Conservation (phyloP, 2,888 invertebrate genomes). For the Metopia argyrocephala region DNA sequence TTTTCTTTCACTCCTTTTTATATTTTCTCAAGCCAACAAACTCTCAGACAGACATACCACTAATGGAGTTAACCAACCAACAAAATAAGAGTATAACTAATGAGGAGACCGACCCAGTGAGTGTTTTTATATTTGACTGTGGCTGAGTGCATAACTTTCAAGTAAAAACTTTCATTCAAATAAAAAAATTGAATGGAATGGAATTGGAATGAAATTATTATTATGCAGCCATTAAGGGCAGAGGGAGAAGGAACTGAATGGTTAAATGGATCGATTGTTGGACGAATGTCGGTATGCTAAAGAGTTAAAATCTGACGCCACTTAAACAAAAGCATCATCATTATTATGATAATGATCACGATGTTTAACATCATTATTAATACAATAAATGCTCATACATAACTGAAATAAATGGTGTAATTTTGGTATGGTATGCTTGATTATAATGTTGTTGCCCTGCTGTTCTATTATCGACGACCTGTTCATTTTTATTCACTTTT, state of each 20-base stretch:
- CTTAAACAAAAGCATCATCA: conserved; percentile 47
- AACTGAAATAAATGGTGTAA: conserved; percentile 43
- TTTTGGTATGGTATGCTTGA: conserved; percentile 32
- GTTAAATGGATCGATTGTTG: conserved; percentile 2
- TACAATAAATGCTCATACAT: conserved; percentile 6
- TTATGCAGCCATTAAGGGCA: background rate
- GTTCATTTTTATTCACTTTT: conserved; percentile 2
- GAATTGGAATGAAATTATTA: conserved; percentile 40
- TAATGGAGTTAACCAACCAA: conserved; percentile 44
- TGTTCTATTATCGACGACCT: no score
- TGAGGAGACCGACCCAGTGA: conserved; percentile 22
- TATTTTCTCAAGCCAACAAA: background rate
- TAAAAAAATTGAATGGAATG: conserved; percentile 5
- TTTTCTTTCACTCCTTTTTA: background rate
- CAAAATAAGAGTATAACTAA: conserved; percentile 43
- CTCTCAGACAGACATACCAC: background rate
- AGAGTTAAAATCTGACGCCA: conserved; percentile 64
- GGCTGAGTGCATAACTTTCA: background rate
- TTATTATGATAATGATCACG: background rate
- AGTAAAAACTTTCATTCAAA: conserved; percentile 50
- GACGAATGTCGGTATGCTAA: conserved; percentile 54
- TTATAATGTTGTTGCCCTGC: conserved; percentile 41
- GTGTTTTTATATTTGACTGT: background rate
- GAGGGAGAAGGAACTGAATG: background rate
- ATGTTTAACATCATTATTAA: conserved; percentile 10